phyloP scores from a whole-genome alignment of 2,113 vertebrate species.

The Bambusicola thoracicus region DNA sequence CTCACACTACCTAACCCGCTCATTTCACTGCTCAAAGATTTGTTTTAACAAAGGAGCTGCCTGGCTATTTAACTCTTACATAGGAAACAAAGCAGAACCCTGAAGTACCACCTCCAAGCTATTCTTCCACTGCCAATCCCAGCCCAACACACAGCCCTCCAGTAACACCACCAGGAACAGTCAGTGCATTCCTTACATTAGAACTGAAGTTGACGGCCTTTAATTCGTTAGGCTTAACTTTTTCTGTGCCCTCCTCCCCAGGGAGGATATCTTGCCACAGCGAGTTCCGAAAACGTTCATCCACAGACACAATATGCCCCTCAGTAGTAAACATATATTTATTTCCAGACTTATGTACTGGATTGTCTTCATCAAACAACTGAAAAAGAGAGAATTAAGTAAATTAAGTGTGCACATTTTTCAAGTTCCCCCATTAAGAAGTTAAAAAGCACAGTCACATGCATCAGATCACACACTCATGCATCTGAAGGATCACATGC shows the following conservation, averaged over 20 bases:
- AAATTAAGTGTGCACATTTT: fast-evolving
- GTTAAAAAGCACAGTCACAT: fast-evolving
- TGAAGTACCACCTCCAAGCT: neutral
- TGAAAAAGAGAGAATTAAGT: slow-evolving; percentile 7
- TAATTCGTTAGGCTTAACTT: slow-evolving; percentile 16
- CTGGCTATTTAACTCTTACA: fast-evolving
- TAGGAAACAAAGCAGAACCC: neutral
- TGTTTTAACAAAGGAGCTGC: neutral
- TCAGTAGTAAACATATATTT: slow-evolving; percentile 98
- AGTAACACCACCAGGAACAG: neutral
- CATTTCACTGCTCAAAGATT: neutral
- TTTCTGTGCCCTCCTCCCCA: slow-evolving; percentile 54
- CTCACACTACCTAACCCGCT: neutral
- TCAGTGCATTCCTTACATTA: slow-evolving; percentile 79
- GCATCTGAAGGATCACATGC: neutral
- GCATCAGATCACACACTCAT: too few relatives aligned
- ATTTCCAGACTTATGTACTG: slow-evolving; percentile 90
- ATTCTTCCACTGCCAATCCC: neutral
- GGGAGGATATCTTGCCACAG: slow-evolving; percentile 86
- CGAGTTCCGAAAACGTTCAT: slow-evolving; percentile 87
- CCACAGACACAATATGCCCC: slow-evolving; percentile 94
- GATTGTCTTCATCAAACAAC: slow-evolving; percentile 98
- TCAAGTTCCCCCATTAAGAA: neutral
- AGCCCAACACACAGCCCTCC: neutral
- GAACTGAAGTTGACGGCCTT: slow-evolving; percentile 84